Evolutionary conservation across 1,140 invertebrate genomes (phyloP).

Genomic region (Meloidogyne hapla): DNA sequence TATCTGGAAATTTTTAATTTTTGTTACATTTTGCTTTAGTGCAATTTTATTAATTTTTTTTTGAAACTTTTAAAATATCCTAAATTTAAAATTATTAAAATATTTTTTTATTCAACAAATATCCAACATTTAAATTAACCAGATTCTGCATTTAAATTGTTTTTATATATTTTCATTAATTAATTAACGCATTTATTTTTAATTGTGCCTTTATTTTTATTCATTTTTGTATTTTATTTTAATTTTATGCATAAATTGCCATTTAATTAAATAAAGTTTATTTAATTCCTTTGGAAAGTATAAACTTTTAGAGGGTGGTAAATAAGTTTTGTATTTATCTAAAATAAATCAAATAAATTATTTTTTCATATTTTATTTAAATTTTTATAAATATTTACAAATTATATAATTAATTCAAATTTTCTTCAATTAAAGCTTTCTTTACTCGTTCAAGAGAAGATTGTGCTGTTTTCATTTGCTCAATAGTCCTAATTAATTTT

Average conservation of each 20-base stretch:
- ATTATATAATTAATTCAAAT: neutral
- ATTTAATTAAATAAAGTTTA: too few species aligned
- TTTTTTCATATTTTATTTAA: too few species aligned
- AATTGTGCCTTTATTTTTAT: neutral
- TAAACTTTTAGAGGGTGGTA: too few species aligned
- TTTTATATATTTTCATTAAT: neutral
- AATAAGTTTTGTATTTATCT: too few species aligned
- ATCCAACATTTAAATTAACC: neutral
- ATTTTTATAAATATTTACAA: too few species aligned
- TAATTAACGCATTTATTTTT: neutral
- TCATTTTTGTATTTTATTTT: neutral
- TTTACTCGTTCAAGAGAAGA: constrained; percentile 66
- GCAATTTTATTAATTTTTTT: neutral
- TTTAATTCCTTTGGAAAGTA: too few species aligned
- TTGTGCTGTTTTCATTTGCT: constrained; percentile 64
- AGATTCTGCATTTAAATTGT: neutral
- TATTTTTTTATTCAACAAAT: too few species aligned
- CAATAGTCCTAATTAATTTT: constrained; percentile 64
- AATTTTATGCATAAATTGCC: neutral
- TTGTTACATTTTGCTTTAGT: neutral
- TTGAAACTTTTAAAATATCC: too few species aligned
- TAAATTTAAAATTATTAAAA: too few species aligned
- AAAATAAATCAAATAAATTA: too few species aligned
- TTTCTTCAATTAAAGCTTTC: constrained; percentile 56
- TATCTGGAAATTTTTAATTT: neutral